Evolutionary conservation across 2,113 vertebrate species (phyloP).

Genomic region (Nothocercus nigrocapillus): DNA sequence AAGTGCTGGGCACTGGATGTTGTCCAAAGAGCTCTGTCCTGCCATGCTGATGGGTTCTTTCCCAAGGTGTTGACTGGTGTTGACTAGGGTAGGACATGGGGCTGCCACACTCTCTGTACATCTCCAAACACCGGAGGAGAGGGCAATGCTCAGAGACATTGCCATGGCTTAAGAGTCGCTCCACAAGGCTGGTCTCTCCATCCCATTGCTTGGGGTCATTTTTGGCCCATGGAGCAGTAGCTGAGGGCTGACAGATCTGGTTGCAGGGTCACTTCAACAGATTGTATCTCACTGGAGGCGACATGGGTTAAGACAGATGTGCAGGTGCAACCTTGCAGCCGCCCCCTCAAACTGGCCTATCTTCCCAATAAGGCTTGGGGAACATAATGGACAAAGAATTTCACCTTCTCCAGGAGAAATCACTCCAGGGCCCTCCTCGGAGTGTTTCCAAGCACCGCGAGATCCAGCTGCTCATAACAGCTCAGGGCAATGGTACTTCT

Average conservation of each 20-base stretch:
- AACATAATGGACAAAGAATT: neutral
- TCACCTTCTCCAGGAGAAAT: neutral
- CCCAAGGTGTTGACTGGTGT: neutral
- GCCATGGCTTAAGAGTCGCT: neutral
- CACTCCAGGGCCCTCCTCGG: neutral
- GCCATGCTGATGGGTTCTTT: neutral
- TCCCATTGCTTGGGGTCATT: neutral
- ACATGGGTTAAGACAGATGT: accelerated
- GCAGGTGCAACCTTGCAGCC: neutral
- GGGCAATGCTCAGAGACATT: neutral
- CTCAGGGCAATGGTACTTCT: neutral
- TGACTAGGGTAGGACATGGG: neutral
- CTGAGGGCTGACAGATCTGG: neutral
- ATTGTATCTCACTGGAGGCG: neutral
- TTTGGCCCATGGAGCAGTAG: neutral
- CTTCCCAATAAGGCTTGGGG: neutral
- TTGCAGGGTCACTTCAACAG: neutral
- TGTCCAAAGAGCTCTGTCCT: neutral
- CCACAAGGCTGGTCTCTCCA: no score
- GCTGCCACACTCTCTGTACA: accelerated
- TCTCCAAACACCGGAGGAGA: neutral
- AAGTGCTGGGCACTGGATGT: neutral
- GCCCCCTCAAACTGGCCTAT: neutral
- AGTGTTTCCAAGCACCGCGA: neutral
- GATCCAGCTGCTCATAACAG: neutral